Conservation (phyloP, 53 echinoderm and acorn worm species). For the Arbacia lixula region DNA sequence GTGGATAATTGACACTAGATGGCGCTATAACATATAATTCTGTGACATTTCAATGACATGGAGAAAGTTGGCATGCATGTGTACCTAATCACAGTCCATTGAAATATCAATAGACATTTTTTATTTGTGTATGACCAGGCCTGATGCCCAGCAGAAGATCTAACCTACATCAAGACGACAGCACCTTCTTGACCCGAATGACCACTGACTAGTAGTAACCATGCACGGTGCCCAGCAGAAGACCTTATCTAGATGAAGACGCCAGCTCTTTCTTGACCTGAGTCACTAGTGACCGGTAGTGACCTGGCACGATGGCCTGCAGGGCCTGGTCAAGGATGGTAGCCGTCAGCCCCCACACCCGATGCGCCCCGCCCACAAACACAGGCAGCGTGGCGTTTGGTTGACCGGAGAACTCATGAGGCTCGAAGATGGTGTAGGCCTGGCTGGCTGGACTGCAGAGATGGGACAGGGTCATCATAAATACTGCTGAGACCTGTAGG, state of each 20-base stretch:
- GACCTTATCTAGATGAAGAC: not conserved
- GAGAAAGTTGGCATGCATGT: too few species aligned
- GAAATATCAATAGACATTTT: too few species aligned
- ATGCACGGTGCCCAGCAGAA: too few species aligned
- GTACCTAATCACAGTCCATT: too few species aligned
- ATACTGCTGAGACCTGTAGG: conserved; percentile 64
- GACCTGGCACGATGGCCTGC: conserved; percentile 45
- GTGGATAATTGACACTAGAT: too few species aligned
- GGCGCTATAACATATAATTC: too few species aligned
- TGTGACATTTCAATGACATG: too few species aligned
- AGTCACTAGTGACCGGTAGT: conserved; percentile 51
- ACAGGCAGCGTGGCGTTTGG: conserved; percentile 49
- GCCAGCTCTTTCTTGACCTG: conserved; percentile 34
- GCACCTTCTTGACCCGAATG: too few species aligned
- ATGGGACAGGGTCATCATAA: conserved; percentile 61
- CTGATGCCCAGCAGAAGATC: too few species aligned
- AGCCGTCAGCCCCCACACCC: conserved; percentile 81
- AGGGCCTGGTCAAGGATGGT: conserved; percentile 54
- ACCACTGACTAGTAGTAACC: too few species aligned
- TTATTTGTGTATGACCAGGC: too few species aligned
- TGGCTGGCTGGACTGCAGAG: conserved; percentile 62
- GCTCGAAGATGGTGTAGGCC: conserved; percentile 61
- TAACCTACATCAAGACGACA: too few species aligned
- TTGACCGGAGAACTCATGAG: conserved; percentile 5
- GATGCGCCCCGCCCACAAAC: conserved; percentile 68